These are phyloP conservation scores for Murina feae DNA, from an alignment of 2,113 vertebrate genomes.

Conservation along the genomic window DNA sequence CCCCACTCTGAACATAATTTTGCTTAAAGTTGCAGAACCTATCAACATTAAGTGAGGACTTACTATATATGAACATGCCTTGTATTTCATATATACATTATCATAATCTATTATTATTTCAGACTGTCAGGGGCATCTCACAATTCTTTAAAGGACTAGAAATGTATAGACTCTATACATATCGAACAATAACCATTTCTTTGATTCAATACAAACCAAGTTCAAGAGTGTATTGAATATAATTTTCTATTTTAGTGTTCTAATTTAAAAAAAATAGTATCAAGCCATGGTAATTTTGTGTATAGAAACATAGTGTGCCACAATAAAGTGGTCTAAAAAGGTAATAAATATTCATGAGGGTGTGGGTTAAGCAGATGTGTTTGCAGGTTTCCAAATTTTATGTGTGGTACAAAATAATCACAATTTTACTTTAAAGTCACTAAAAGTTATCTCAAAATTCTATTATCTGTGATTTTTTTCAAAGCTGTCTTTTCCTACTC, in stretches of 20 bases:
- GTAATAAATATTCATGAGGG: constrained; percentile 8
- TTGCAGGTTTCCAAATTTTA: neutral
- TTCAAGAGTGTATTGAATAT: neutral
- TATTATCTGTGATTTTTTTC: neutral
- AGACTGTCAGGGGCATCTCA: neutral
- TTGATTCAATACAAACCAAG: neutral
- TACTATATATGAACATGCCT: neutral
- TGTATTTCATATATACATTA: neutral
- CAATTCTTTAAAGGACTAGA: neutral
- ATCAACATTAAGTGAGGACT: neutral
- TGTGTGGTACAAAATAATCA: constrained; percentile 13
- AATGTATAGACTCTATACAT: neutral
- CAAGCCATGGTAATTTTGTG: neutral
- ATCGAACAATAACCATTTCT: neutral
- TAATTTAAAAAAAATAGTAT: constrained; percentile 15
- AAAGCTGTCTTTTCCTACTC: constrained; percentile 25
- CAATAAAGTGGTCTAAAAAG: neutral
- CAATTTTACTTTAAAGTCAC: neutral
- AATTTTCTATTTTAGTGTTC: constrained; percentile 12
- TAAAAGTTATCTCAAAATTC: constrained; percentile 10
- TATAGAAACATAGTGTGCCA: neutral
- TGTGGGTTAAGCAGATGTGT: neutral
- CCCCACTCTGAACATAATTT: neutral
- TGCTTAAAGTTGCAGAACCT: neutral
- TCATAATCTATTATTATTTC: neutral